phyloP scores from a whole-genome alignment of 2,888 invertebrate genomes.

The Nemurella pictetii region DNA sequence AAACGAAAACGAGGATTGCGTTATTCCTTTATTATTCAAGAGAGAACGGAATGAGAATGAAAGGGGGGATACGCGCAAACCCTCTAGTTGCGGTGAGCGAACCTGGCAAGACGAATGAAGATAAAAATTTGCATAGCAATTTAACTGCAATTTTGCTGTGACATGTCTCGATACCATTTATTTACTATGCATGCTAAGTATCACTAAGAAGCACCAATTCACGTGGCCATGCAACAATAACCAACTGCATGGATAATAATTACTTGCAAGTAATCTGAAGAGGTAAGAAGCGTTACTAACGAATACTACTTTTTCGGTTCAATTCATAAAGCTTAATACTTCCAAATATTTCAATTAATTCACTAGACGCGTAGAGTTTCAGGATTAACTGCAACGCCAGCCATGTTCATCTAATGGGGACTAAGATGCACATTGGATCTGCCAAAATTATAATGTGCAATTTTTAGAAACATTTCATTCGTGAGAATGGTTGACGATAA shows the following conservation, averaged over 20 bases:
- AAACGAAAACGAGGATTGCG: not conserved
- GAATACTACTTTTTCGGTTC: not conserved
- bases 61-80: not conserved
- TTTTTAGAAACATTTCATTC: no score
- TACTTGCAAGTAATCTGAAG: not conserved
- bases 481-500: no score
- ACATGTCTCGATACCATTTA: not conserved
- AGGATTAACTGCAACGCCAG: no score
- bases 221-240: not conserved
- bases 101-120: not conserved
- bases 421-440: no score
- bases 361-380: no score
- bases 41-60: not conserved
- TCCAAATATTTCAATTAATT: not conserved
- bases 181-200: not conserved
- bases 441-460: no score
- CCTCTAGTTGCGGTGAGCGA: not conserved
- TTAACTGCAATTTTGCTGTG: not conserved
- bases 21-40: not conserved
- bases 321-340: not conserved
- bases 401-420: no score
- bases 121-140: not conserved
- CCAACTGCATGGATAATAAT: not conserved
- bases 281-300: not conserved
- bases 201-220: not conserved